A percentile compares a stretch with the other conserved stretches of the same genome.
phyloP scores from a whole-genome alignment of 2,113 vertebrate genomes.

The Macquaria australasica region DNA sequence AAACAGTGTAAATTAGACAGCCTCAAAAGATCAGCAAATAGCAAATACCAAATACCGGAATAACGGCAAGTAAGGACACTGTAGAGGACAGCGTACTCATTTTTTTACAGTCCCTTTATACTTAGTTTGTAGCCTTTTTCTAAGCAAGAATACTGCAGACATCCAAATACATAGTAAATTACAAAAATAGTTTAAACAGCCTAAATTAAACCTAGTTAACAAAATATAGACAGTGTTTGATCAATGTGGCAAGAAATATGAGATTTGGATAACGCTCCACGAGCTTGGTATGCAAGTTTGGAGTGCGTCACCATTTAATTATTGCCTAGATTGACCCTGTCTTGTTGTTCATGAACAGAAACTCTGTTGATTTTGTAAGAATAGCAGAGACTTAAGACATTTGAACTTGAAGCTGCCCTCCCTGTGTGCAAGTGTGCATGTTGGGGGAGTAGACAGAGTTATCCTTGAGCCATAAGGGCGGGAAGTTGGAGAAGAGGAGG shows the following conservation, averaged over 20 bases:
- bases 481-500: slow-evolving; percentile 15
- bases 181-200: neutral
- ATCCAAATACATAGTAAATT: neutral
- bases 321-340: neutral
- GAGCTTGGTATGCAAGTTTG: neutral
- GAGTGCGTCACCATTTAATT: neutral
- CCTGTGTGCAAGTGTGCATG: neutral
- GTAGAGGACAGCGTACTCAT: neutral
- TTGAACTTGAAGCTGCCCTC: slow-evolving; percentile 4
- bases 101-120: neutral
- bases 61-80: neutral
- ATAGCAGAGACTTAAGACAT: neutral
- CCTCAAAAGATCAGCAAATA: neutral
- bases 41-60: neutral
- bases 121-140: neutral
- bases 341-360: neutral
- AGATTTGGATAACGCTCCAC: neutral
- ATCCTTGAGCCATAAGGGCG: slow-evolving; percentile 35
- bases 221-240: neutral
- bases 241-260: neutral
- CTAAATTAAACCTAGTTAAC: neutral
- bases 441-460: slow-evolving; percentile 12
- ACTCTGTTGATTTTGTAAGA: slow-evolving; percentile 20
- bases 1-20: neutral
- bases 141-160: neutral